These are phyloP conservation scores for Macrotis lagotis DNA, from an alignment of 2,113 vertebrate species.

Conservation along the genomic window DNA sequence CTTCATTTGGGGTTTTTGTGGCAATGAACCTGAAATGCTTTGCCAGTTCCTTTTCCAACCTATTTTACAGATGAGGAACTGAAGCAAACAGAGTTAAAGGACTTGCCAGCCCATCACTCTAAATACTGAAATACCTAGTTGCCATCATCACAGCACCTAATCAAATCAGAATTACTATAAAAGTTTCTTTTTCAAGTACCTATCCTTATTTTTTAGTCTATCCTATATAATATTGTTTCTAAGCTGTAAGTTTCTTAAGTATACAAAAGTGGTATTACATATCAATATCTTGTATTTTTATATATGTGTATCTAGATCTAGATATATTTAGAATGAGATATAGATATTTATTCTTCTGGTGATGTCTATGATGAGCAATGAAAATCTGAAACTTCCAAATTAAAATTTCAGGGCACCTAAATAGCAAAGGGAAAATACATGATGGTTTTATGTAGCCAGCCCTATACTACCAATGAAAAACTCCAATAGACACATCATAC, in stretches of 20 bases:
- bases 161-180: not conserved
- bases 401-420: not conserved
- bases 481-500: too few relatives aligned
- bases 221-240: too few relatives aligned
- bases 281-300: not conserved
- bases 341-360: not conserved
- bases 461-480: too few relatives aligned
- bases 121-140: too few relatives aligned
- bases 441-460: not conserved
- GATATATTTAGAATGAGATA: too few relatives aligned
- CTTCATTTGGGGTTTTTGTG: too few relatives aligned
- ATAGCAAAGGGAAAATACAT: not conserved
- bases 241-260: not conserved
- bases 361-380: not conserved
- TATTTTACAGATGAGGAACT: too few relatives aligned
- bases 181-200: not conserved
- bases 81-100: too few relatives aligned
- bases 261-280: not conserved
- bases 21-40: too few relatives aligned
- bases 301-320: too few relatives aligned
- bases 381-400: not conserved
- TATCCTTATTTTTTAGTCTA: not conserved
- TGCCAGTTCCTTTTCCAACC: too few relatives aligned
- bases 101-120: too few relatives aligned
- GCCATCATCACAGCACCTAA: not conserved